These are phyloP conservation scores for Melanerpes aurifrons DNA, from an alignment of 2,113 vertebrate genomes.

Conservation along the genomic window DNA sequence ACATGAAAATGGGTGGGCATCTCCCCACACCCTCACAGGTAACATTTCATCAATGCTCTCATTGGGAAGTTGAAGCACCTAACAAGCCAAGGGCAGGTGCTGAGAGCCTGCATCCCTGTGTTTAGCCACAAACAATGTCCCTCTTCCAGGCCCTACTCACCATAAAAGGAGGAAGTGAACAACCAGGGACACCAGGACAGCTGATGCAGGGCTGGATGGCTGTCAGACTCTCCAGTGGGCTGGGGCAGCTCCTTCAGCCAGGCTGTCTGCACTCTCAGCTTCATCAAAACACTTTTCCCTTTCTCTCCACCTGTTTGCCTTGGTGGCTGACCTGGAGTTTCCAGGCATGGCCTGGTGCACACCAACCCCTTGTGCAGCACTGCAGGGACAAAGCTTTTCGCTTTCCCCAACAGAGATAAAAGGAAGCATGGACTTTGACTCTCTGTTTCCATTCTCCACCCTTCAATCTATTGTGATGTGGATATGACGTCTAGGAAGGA, in stretches of 20 bases:
- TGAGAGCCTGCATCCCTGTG: background rate
- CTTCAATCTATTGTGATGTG: rapidly evolving
- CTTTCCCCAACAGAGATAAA: background rate
- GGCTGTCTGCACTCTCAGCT: background rate
- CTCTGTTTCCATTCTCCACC: background rate
- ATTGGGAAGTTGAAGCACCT: background rate
- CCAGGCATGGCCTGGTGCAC: background rate
- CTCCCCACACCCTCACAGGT: background rate
- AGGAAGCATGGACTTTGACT: background rate
- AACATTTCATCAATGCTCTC: background rate
- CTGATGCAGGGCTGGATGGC: background rate
- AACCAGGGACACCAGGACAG: rapidly evolving
- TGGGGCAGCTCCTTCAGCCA: background rate
- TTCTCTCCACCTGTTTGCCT: background rate
- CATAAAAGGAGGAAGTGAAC: background rate
- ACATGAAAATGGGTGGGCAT: background rate
- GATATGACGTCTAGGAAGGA: background rate
- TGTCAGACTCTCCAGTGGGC: background rate
- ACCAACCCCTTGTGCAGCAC: rapidly evolving
- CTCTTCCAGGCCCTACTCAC: background rate
- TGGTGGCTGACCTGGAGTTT: background rate
- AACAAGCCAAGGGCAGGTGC: background rate
- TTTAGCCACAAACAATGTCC: background rate
- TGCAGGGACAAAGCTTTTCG: background rate
- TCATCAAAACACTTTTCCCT: background rate